Percentiles rank a stretch among this genome's conserved stretches.
These are phyloP conservation scores for Beris morrisii DNA, from an alignment of 2,888 invertebrate species.

Conservation along the genomic window DNA sequence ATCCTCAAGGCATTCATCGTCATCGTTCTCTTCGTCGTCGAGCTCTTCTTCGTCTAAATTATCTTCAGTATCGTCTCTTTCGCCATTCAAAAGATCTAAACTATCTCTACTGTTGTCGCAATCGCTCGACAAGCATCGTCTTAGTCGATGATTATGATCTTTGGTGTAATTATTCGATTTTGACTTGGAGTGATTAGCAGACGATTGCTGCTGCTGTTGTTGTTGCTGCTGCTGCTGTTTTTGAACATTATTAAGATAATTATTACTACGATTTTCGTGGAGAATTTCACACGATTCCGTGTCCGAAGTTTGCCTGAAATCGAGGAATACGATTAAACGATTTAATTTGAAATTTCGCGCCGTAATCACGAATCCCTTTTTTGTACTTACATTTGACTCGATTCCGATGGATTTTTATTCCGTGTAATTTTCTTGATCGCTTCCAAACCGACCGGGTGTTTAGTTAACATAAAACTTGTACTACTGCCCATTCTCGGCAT, in stretches of 20 bases:
- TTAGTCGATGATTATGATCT: constrained; percentile 50
- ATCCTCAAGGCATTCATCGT: constrained; percentile 3
- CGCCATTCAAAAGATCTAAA: constrained; percentile 50
- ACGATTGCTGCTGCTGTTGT: neutral
- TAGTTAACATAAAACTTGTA: constrained; percentile 55
- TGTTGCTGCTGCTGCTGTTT: constrained; percentile 28
- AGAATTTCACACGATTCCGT: constrained; percentile 56
- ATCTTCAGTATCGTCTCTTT: constrained; percentile 54
- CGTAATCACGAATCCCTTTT: neutral
- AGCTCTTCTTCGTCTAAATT: constrained; percentile 55
- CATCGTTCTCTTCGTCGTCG: constrained; percentile 51
- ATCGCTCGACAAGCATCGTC: constrained; percentile 53
- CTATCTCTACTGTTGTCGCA: constrained; percentile 53
- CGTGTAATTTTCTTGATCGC: constrained; percentile 76
- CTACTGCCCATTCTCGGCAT: constrained; percentile 49
- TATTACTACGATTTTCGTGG: constrained; percentile 50
- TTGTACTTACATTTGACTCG: constrained; percentile 55
- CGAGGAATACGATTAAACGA: neutral
- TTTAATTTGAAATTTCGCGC: neutral
- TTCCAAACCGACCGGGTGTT: constrained; percentile 74
- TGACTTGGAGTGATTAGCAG: constrained; percentile 26
- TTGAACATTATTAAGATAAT: constrained; percentile 36
- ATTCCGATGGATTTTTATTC: constrained; percentile 60
- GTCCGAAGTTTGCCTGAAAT: constrained; percentile 55
- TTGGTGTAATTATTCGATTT: constrained; percentile 42